A percentile compares a stretch with the other conserved stretches of the same genome.
Conservation (phyloP, 2,113 vertebrate species). For the Pterocles gutturalis region DNA sequence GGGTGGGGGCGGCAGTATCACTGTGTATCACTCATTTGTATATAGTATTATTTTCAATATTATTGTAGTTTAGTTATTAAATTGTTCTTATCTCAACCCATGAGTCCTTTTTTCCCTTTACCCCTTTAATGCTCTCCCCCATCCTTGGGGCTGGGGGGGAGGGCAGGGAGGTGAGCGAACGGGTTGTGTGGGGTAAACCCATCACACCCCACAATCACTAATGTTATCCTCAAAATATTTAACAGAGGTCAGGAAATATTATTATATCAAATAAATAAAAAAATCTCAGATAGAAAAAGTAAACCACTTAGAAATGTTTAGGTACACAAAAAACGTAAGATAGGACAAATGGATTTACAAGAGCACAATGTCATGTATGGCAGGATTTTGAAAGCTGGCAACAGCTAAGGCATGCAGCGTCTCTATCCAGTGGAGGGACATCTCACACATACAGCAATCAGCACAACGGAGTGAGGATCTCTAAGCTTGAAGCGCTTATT, state of each 20-base stretch:
- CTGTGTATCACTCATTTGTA: no score
- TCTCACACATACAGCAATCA: background rate
- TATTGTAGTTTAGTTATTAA: no score
- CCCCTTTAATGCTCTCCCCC: no score
- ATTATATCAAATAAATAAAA: background rate
- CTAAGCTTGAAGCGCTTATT: background rate
- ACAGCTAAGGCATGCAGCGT: background rate
- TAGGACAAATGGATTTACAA: background rate
- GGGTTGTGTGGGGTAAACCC: no score
- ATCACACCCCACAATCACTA: background rate
- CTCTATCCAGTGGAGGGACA: background rate
- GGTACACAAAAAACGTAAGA: background rate
- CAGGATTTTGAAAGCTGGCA: background rate
- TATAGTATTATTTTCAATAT: no score
- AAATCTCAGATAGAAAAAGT: background rate
- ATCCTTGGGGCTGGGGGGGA: no score
- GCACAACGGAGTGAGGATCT: background rate
- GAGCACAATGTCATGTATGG: background rate
- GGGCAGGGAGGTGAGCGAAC: no score
- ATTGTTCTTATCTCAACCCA: no score
- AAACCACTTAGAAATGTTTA: background rate
- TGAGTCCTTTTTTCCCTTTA: no score
- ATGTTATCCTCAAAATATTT: background rate
- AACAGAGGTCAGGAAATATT: background rate
- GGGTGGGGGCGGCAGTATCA: no score